Base-by-base conservation (phyloP, 2,113 vertebrate genomes). In the Pteronura brasiliensis region DNA sequence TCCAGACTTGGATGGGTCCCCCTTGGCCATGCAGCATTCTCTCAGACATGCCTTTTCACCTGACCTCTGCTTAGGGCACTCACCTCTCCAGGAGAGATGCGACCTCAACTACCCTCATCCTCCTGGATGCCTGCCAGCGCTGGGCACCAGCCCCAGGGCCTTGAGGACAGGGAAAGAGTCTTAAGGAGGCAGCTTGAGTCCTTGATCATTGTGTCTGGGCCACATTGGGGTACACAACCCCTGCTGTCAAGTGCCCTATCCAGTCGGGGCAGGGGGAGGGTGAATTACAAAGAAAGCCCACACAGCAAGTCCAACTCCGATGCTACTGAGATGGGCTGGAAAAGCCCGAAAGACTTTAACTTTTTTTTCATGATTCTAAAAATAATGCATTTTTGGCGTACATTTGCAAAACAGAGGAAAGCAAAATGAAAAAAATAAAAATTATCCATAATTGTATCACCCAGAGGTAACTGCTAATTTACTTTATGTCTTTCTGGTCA, bases 181-280 rank as follows among this genome's bases (percentile, higher is more conserved):
- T 63, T n/a, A 1, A 13, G 23, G 36, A 7, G 59, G 1, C 27
- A 44, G 27, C 23, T 10, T 1, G 14, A 10, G 23, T 11, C 5
- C 6, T 49, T 25, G 1, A 1, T 17, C 42, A 0, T 9, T 3
- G 23, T 13, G 55, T 18, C 57, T 0, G 0, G 47, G 17, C 57
- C 21, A 18, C 63, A 4, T 36, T 10, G 47, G 12, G 23, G 25
- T 4, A 3, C 14, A 6, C 13, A 36, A 5, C 17, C n/a, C 65
- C 25, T 34, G 44, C 52, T 13, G 36, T 3, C 6, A 0, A 0
- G 2, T 12, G 20, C 47, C 44, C 9, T 0, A 5, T 1, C 47
- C 59, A 36, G 74, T 20, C n/a, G 12, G 39, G 42, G 61, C 5
- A 21, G 42, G 27, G 39, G 4, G 10, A 11, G 27, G 7, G 7